Conservation (phyloP, 2,113 vertebrate species). For the Actenoides lindsayi region DNA sequence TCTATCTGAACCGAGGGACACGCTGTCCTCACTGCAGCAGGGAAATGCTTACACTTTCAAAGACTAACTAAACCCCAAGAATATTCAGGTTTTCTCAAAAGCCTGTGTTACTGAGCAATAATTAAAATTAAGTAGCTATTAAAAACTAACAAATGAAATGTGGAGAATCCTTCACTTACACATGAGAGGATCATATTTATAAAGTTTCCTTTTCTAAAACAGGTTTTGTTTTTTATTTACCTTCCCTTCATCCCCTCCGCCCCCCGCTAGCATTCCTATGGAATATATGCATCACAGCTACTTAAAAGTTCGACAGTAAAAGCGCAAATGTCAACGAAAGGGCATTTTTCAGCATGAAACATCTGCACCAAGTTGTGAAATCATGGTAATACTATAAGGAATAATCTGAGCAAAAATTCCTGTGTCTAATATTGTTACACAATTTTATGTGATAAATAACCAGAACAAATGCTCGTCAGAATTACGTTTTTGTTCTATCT, state of each 20-base stretch:
- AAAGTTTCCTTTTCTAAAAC: background rate
- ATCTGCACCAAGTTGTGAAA: conserved; percentile 56
- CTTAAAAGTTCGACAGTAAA: background rate
- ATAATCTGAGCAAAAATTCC: conserved; percentile 51
- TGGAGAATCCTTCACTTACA: background rate
- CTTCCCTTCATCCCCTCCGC: background rate
- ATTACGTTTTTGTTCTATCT: conserved; percentile 69
- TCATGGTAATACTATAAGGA: conserved; percentile 27
- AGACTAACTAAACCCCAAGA: conserved; percentile 26
- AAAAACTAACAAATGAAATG: background rate
- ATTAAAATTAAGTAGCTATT: conserved; percentile 46
- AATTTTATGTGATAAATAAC: conserved; percentile 70
- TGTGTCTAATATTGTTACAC: conserved; percentile 39
- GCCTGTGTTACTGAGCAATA: conserved; percentile 21
- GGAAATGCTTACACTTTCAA: background rate
- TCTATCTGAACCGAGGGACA: background rate
- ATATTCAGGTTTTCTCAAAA: conserved; percentile 33
- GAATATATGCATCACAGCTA: conserved; percentile 23
- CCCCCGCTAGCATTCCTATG: background rate
- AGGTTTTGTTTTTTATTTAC: conserved; percentile 11
- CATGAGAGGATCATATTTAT: background rate
- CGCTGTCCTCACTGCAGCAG: background rate
- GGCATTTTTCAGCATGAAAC: background rate
- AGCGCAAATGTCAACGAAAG: conserved; percentile 35
- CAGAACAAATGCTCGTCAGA: conserved; percentile 67